Evolutionary conservation across 1,140 invertebrate genomes (phyloP), one percentile per base, ranked within the genome.

Genomic region (Musca vetustissima): DNA sequence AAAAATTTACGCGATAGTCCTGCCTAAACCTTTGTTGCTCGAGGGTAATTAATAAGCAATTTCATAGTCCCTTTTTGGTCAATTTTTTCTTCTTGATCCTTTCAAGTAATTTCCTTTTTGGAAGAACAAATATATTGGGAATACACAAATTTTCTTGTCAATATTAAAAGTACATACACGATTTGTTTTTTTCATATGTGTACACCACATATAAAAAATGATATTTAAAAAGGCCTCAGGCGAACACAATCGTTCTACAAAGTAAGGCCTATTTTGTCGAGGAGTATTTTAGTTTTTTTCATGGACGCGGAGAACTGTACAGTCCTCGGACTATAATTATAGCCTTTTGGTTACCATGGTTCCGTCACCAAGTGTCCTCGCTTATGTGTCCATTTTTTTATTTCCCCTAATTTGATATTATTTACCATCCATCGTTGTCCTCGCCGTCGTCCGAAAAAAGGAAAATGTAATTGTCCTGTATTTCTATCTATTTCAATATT

Each of bases 291-390:
- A 19, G 22, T 19, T 21, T 61, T 61, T 61, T 61, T 61, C 15
- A 43, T 43, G 36, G 36, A 43, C 36, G 28, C 13, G 1, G 36
- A 4, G 11, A 7, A 13, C 13, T 43, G 36, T 53, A 21, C 50
- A 53, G 50, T 53, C 22, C 17, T 1, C n/a, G 17, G 17, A 7
- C n/a, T n/a, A n/a, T 24, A 24, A 53, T 53, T 53, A 24, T 53
- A 53, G 22, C 22, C 7, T 53, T 70, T 66, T 64, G 57, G 78
- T 80, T 80, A 78, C 78, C 69, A 78, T 76, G 76, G 72, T 48
- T 28, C n/a, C n/a, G n/a, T 4, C 4, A 28, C 28, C 28, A 3
- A 28, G 59, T 25, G 17, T 2, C 36, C 36, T 43, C 36, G 19
- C 19, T 6, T 17, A 50, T 50, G 36, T 43, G 36, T 43, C 36